These are phyloP conservation scores for Drosophila busckii DNA, from an alignment of 1,140 invertebrate species.

Conservation along the genomic window DNA sequence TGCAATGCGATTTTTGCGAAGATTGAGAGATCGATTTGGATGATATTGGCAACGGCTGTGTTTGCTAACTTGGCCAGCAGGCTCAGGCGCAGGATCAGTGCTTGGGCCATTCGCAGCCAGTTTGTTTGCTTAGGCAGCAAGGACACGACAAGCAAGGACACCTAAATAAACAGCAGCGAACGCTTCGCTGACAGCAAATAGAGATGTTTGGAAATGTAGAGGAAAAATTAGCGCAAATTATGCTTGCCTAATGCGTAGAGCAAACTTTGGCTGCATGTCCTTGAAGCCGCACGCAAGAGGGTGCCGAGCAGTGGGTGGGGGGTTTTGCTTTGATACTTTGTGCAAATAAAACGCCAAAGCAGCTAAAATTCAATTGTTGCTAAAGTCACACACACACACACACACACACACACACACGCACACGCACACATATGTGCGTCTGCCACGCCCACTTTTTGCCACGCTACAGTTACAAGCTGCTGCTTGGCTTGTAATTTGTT, in stretches of 20 bases:
- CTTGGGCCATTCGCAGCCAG: conserved; percentile 48
- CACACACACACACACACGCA: conserved; percentile 15
- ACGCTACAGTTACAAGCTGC: conserved; percentile 50
- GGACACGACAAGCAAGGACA: neutral
- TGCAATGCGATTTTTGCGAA: conserved; percentile 28
- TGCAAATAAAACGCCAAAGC: conserved; percentile 22
- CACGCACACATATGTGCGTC: neutral
- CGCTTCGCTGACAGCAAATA: neutral
- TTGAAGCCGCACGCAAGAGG: no score
- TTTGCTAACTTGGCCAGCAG: conserved; percentile 61
- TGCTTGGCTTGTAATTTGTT: conserved; percentile 68
- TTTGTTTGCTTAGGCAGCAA: conserved; percentile 56
- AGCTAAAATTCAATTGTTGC: no score
- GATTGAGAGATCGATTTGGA: conserved; percentile 20
- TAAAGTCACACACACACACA: conserved; percentile 17
- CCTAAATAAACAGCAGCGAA: conserved; percentile 36
- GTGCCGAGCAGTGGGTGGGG: no score
- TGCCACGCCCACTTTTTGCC: neutral
- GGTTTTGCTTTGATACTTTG: no score
- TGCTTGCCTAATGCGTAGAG: conserved; percentile 60
- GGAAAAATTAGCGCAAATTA: conserved; percentile 73
- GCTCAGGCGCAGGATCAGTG: no score
- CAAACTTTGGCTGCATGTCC: conserved; percentile 36
- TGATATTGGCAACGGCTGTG: conserved; percentile 64
- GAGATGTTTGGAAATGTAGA: conserved; percentile 15